Percentiles rank a stretch among this genome's conserved stretches.
phyloP scores from a whole-genome alignment of 2,797 vertebrate species.

The Pogoniulus pusillus region DNA sequence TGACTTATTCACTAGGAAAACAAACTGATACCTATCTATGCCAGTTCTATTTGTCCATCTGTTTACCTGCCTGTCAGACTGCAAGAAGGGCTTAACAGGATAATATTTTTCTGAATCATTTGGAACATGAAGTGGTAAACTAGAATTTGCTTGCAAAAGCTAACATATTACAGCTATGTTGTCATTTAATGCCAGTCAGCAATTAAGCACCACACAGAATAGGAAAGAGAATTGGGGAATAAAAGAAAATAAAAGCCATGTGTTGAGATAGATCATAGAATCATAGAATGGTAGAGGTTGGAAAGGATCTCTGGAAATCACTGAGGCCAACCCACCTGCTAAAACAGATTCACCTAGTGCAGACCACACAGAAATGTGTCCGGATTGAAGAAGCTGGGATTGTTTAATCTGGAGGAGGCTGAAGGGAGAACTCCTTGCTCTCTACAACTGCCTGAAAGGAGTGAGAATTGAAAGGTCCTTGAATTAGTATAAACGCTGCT shows the following conservation, averaged over 20 bases:
- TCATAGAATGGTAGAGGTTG: too few species aligned
- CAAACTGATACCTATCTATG: constrained; percentile 34
- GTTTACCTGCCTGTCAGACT: constrained; percentile 16
- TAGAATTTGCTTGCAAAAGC: neutral
- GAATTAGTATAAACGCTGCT: neutral
- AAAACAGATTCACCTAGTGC: too few species aligned
- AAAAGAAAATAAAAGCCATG: neutral
- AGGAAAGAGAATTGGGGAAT: neutral
- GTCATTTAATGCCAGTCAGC: neutral
- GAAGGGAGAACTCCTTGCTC: too few species aligned
- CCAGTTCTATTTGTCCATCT: constrained; percentile 40
- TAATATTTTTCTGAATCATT: neutral
- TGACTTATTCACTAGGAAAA: constrained; percentile 33
- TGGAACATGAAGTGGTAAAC: neutral
- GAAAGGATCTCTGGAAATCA: too few species aligned
- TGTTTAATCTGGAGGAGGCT: too few species aligned
- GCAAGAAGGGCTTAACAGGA: neutral
- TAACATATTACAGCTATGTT: neutral
- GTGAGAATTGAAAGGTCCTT: neutral
- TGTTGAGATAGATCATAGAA: neutral
- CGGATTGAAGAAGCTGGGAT: too few species aligned
- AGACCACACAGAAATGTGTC: too few species aligned
- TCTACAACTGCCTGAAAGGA: too few species aligned
- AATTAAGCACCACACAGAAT: neutral
- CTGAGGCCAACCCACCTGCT: too few species aligned